These are phyloP conservation scores for Apotomis capreana DNA, from an alignment of 2,888 invertebrate species.

Conservation along the genomic window DNA sequence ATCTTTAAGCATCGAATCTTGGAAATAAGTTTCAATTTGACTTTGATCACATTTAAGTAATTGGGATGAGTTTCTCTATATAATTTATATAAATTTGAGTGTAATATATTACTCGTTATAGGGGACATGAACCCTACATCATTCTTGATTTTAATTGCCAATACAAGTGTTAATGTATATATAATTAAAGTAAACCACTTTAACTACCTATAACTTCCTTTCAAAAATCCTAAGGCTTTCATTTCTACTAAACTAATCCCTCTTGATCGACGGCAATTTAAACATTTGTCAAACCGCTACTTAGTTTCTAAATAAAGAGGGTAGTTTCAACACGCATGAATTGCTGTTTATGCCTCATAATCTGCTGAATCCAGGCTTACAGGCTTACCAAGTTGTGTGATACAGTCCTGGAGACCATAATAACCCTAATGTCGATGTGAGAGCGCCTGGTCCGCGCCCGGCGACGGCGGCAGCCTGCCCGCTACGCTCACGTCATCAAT, in stretches of 20 bases:
- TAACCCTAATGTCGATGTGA: not conserved
- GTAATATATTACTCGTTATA: not conserved
- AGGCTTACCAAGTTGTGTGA: slow-evolving; percentile 36
- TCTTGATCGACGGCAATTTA: not conserved
- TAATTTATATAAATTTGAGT: not conserved
- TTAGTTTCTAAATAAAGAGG: slow-evolving; percentile 20
- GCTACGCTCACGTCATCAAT: slow-evolving; percentile 70
- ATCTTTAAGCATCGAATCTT: slow-evolving; percentile 14
- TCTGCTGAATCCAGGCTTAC: slow-evolving; percentile 61
- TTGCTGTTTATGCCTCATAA: slow-evolving; percentile 73
- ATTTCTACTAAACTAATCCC: not conserved
- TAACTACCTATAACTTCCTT: not conserved
- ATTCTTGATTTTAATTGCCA: no score
- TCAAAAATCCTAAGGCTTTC: not conserved
- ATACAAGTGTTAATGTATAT: no score
- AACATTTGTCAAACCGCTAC: slow-evolving; percentile 9
- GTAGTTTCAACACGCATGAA: slow-evolving; percentile 57
- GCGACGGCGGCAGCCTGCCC: slow-evolving; percentile 48
- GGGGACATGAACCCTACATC: no score
- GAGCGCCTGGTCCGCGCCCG: not conserved
- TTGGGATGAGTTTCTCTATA: slow-evolving; percentile 23
- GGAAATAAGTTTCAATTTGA: slow-evolving; percentile 17
- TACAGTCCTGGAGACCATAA: not conserved
- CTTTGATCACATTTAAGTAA: slow-evolving; percentile 10
- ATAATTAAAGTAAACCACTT: no score